Conservation (phyloP, 2,888 invertebrate species). For the Athetis lepigone region DNA sequence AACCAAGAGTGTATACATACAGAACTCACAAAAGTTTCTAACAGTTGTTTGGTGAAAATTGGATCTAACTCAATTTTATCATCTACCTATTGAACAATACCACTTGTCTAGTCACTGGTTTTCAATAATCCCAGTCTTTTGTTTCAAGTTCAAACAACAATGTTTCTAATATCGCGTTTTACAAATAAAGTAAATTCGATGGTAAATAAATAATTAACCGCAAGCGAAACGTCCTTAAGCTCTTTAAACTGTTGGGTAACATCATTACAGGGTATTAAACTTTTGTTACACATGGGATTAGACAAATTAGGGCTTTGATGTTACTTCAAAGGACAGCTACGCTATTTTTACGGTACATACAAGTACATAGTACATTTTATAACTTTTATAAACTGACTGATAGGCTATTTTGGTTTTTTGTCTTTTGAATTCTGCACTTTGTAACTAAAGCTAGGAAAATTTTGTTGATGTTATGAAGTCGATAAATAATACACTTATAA, state of each 20-base stretch:
- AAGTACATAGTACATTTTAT: neutral
- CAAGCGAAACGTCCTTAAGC: conserved; percentile 68
- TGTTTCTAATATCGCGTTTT: neutral
- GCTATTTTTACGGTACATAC: conserved; percentile 15
- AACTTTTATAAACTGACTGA: no score
- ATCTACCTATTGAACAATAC: no score
- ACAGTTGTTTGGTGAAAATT: no score
- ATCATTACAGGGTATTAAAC: conserved; percentile 73
- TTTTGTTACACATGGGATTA: conserved; percentile 73
- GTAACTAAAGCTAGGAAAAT: no score
- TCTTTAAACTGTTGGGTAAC: conserved; percentile 72
- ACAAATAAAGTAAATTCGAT: conserved; percentile 27
- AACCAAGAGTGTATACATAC: no score
- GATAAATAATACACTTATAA: no score
- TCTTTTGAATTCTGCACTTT: no score
- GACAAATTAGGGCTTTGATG: conserved; percentile 66
- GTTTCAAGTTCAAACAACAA: neutral
- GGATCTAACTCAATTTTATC: no score
- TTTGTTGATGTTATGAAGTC: no score
- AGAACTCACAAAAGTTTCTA: no score
- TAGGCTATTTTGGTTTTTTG: no score
- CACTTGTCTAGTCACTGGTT: no score
- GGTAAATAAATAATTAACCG: conserved; percentile 65
- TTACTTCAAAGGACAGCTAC: conserved; percentile 28
- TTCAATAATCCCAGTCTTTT: neutral